These are phyloP conservation scores for Athripsodes cinereus DNA, from an alignment of 2,888 invertebrate species.

Conservation along the genomic window DNA sequence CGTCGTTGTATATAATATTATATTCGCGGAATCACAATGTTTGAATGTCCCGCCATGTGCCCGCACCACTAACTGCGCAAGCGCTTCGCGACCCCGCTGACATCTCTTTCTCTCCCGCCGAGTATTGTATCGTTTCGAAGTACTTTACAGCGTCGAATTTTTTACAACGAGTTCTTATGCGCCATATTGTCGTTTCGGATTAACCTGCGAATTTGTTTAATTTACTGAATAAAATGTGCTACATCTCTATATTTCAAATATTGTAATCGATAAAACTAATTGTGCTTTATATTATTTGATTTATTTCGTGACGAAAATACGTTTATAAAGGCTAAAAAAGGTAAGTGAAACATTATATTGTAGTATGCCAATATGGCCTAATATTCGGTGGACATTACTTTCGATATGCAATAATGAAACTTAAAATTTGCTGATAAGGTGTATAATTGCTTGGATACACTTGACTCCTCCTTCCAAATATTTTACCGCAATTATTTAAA, in stretches of 20 bases:
- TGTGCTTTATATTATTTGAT: neutral
- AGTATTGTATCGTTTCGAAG: neutral
- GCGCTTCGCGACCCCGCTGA: neutral
- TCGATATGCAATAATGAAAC: conserved; percentile 56
- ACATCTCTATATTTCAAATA: conserved; percentile 1
- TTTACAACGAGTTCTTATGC: conserved; percentile 28
- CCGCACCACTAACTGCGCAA: neutral
- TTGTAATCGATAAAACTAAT: neutral
- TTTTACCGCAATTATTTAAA: conserved; percentile 27
- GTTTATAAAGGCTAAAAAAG: conserved; percentile 36
- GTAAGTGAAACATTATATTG: conserved; percentile 49
- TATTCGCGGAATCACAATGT: too few species aligned
- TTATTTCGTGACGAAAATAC: neutral
- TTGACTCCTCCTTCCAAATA: conserved; percentile 21
- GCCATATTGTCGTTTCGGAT: conserved; percentile 22
- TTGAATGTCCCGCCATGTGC: conserved; percentile 2
- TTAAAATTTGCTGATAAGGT: conserved; percentile 56
- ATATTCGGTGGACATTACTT: conserved; percentile 55
- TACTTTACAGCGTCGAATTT: conserved; percentile 19
- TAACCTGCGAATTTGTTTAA: conserved; percentile 10
- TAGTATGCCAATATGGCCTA: conserved; percentile 54
- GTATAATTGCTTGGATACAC: conserved; percentile 48
- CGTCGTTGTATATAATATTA: too few species aligned
- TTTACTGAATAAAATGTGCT: conserved; percentile 21
- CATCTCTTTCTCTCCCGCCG: neutral